Evolutionary conservation across 1,140 invertebrate species (phyloP).

Genomic region (Zaprionus gabonicus): DNA sequence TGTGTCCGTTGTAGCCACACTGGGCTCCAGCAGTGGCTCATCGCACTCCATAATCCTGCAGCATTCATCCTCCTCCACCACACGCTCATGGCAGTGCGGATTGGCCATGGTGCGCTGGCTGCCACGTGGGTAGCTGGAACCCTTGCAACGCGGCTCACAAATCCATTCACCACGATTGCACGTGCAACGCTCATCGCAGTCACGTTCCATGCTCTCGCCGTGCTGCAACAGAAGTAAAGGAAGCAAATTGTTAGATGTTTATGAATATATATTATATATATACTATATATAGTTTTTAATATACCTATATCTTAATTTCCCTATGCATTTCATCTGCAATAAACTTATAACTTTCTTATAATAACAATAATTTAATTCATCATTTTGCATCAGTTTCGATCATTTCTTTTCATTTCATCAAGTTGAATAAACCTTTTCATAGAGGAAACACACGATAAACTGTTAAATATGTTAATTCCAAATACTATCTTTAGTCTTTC

Average conservation of each 20-base stretch:
- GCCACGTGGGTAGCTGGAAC: constrained; percentile 87
- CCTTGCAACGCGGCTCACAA: constrained; percentile 88
- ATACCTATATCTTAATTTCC: not conserved
- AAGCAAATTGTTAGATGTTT: not conserved
- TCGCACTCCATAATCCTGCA: constrained; percentile 89
- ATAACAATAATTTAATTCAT: not conserved
- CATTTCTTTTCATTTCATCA: not conserved
- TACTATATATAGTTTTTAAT: not conserved
- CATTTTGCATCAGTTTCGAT: not conserved
- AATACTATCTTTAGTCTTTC: not conserved
- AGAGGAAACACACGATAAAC: not conserved
- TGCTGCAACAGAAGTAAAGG: constrained; percentile 71
- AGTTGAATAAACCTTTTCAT: not conserved
- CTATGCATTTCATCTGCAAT: not conserved
- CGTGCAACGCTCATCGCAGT: constrained; percentile 90
- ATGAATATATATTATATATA: not conserved
- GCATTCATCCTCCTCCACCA: constrained; percentile 89
- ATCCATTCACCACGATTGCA: constrained; percentile 88
- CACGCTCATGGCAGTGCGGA: constrained; percentile 89
- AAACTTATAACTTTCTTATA: not conserved
- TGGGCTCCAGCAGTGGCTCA: constrained; percentile 62
- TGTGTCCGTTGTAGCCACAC: constrained; percentile 36
- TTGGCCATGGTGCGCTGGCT: constrained; percentile 87
- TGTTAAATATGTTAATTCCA: not conserved
- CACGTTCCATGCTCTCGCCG: constrained; percentile 88